A percentile compares a stretch with the other conserved stretches of the same genome.
phyloP scores from a whole-genome alignment of 2,797 vertebrate genomes.

The Ambastaia sidthimunki region DNA sequence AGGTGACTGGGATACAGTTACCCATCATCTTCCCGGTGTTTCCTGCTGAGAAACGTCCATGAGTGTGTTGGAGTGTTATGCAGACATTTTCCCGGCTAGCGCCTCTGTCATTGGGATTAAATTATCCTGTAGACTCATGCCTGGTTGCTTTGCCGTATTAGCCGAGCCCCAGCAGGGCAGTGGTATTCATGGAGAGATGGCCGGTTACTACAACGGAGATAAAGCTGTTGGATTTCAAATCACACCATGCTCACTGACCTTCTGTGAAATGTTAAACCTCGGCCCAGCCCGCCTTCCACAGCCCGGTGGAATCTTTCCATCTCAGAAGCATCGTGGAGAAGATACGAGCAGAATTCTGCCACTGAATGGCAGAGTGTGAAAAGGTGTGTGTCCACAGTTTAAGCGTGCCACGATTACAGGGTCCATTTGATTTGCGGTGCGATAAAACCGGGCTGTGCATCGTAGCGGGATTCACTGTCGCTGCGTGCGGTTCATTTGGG shows the following conservation, averaged over 20 bases:
- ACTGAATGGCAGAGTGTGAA: conserved; percentile 50
- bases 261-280: conserved; percentile 62
- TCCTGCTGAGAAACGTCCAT: conserved; percentile 25
- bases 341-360: conserved; percentile 42
- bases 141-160: conserved; percentile 56
- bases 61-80: conserved; percentile 32
- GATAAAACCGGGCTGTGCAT: conserved; percentile 15
- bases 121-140: conserved; percentile 58
- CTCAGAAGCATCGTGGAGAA: conserved; percentile 37
- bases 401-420: conserved; percentile 10
- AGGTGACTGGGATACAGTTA: conserved; percentile 28
- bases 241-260: conserved; percentile 62
- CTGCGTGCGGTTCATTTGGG: conserved; percentile 3
- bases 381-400: conserved; percentile 34
- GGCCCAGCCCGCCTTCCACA: conserved; percentile 33
- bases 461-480: conserved; percentile 8
- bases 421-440: conserved; percentile 29
- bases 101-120: conserved; percentile 54
- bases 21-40: conserved; percentile 5
- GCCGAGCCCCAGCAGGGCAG: conserved; percentile 49
- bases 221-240: conserved; percentile 60
- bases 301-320: conserved; percentile 34
- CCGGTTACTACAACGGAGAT: conserved; percentile 51
- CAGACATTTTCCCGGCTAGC: conserved; percentile 26
- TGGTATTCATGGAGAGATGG: conserved; percentile 57